Percentiles rank a stretch among this genome's conserved stretches.
These are phyloP conservation scores for Cromileptes altivelis DNA, from an alignment of 2,113 vertebrate species.

Conservation along the genomic window DNA sequence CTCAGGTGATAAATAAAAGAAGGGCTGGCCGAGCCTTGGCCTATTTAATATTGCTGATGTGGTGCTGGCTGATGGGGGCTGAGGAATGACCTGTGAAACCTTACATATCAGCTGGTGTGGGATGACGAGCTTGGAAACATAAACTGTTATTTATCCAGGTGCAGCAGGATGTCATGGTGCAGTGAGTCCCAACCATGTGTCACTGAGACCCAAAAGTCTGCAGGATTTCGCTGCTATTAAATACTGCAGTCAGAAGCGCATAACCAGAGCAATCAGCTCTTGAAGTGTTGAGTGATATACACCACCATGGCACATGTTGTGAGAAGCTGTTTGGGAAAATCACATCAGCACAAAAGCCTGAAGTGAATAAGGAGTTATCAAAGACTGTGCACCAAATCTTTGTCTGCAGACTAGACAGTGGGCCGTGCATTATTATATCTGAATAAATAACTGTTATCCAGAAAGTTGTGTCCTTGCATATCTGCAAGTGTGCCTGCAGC, in stretches of 20 bases:
- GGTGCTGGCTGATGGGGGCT: constrained; percentile 45
- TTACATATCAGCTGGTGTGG: constrained; percentile 67
- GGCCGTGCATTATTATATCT: background rate
- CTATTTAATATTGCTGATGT: constrained; percentile 74
- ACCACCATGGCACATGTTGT: background rate
- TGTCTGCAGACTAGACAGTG: background rate
- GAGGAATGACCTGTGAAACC: constrained; percentile 58
- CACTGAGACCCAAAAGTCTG: constrained; percentile 25
- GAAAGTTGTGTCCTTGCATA: constrained; percentile 40
- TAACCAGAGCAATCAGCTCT: background rate
- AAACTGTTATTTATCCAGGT: constrained; percentile 67
- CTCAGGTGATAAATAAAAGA: constrained; percentile 74
- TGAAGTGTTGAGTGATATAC: background rate
- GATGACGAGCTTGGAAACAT: constrained; percentile 48
- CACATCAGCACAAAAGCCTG: background rate
- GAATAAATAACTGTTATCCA: constrained; percentile 16
- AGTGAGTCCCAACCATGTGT: constrained; percentile 25
- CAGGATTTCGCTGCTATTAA: constrained; percentile 23
- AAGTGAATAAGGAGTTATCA: background rate
- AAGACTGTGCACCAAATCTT: background rate
- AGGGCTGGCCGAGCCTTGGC: constrained; percentile 18
- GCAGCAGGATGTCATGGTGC: constrained; percentile 46
- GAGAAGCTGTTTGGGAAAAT: background rate
- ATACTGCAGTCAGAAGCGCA: background rate
- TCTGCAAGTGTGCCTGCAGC: constrained; percentile 31